Base-by-base conservation (phyloP, 2,797 vertebrate genomes). In the Pangasius macronema region DNA sequence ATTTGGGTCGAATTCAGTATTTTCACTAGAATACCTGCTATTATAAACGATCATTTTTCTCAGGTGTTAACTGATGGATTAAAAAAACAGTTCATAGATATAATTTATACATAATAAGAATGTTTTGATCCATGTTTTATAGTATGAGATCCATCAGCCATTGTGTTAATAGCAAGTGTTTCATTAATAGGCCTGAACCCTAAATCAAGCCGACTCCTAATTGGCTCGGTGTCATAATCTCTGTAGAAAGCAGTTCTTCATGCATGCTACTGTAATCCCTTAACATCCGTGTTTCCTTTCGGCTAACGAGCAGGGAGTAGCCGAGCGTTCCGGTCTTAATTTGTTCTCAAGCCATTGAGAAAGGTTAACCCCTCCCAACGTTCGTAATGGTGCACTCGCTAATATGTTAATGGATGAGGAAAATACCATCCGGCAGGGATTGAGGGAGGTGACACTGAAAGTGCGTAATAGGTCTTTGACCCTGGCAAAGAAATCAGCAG, bases 211-310 rank as follows among this genome's bases (percentile, higher is more conserved):
- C 79, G 75, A 79, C 87, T 85, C 84, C 84, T 93, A 92, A 94
- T 92, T 91, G 92, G 92, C 90, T 91, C 77, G 82, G 87, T 85
- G 90, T 89, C 87, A 91, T 91, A 92, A 90, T 89, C 88, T 82
- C 67, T 9, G 83, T 84, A 82, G 86, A 81, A 87, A 88, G 86
- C 87, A 83, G 87, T 90, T 84, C 86, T 85, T 91, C 87, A 91
- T 82, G 33, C 24, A 5, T 70, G 82, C 82, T 80, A 81, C 86
- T 59, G 53, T 86, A 87, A 87, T 84, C 82, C 87, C 89, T 87
- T 90, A 90, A 86, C 84, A 85, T 86, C 82, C 82, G 72, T 87
- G 90, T 91, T 91, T 90, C 90, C 90, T 91, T 83, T 88, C 85
- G 70, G 82, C 88, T 91, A 91, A 90, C 83, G 89, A 90, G 87